These are phyloP conservation scores for Labeo catla DNA, from an alignment of 2,113 vertebrate genomes.

Conservation along the genomic window DNA sequence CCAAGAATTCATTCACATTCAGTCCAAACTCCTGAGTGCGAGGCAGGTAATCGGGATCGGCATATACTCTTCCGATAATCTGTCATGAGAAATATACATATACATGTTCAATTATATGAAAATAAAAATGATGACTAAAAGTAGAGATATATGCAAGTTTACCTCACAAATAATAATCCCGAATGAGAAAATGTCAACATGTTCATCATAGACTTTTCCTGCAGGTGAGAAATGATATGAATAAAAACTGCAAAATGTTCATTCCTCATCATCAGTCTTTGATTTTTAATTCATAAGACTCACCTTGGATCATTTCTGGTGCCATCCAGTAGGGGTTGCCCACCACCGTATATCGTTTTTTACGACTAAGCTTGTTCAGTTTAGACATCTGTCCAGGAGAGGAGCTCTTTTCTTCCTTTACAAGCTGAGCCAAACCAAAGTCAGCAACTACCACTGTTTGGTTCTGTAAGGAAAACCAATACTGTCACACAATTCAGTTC, in stretches of 20 bases:
- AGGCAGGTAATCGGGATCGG: slow-evolving; percentile 93
- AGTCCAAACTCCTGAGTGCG: slow-evolving; percentile 91
- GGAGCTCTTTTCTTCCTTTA: slow-evolving; percentile 78
- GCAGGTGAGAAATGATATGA: background rate
- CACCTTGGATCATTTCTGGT: slow-evolving; percentile 96
- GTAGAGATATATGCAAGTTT: background rate
- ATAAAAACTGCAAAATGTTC: background rate
- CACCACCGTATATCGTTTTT: slow-evolving; percentile 95
- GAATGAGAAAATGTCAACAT: slow-evolving; percentile 96
- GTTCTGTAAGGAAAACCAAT: slow-evolving; percentile 63
- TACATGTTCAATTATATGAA: background rate
- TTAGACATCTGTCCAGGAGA: slow-evolving; percentile 68
- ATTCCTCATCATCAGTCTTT: background rate
- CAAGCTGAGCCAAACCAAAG: slow-evolving; percentile 90
- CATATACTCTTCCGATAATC: slow-evolving; percentile 94
- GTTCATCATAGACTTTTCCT: slow-evolving; percentile 95
- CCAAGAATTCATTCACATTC: slow-evolving; percentile 86
- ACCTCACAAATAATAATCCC: slow-evolving; percentile 97
- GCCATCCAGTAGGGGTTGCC: slow-evolving; percentile 99
- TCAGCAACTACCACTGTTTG: slow-evolving; percentile 91
- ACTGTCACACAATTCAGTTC: background rate
- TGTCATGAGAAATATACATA: slow-evolving; percentile 56
- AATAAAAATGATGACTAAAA: background rate
- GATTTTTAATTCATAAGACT: slow-evolving; percentile 46
- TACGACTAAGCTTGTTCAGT: slow-evolving; percentile 85